phyloP scores from a whole-genome alignment of 2,797 vertebrate species.

The Hafferia zeledoni region DNA sequence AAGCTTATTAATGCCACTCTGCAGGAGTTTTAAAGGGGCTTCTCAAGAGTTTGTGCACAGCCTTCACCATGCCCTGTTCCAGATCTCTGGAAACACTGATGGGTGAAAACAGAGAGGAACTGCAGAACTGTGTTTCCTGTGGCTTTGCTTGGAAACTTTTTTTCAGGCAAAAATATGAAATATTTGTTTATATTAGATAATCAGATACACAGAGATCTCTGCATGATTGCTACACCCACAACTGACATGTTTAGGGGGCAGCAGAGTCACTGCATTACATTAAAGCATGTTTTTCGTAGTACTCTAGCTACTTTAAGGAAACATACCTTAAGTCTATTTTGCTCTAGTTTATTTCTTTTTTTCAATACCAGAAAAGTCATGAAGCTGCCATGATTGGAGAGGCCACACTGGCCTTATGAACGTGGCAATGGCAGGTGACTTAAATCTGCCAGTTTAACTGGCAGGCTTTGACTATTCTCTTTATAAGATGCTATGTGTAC shows the following conservation, averaged over 20 bases:
- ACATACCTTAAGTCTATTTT: not conserved
- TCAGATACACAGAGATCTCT: not conserved
- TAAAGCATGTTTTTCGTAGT: not conserved
- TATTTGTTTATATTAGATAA: not conserved
- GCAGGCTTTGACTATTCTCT: not conserved
- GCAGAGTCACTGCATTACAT: not conserved
- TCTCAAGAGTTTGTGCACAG: not conserved
- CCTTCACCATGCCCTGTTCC: not conserved
- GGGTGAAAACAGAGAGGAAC: not conserved
- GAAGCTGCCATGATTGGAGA: not conserved
- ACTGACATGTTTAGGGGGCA: not conserved
- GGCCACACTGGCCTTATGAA: not conserved
- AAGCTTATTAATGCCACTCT: not conserved
- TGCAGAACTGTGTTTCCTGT: not conserved
- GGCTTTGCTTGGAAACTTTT: not conserved
- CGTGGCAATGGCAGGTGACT: not conserved
- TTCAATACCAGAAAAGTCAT: not conserved
- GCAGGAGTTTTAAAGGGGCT: not conserved
- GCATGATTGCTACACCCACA: accelerated
- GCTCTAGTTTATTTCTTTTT: not conserved
- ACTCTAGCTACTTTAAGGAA: not conserved
- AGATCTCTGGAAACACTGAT: not conserved
- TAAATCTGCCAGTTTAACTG: not conserved
- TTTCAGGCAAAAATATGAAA: not conserved
- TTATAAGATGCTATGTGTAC: not conserved